Evolutionary conservation across 2,113 vertebrate species (phyloP).

Genomic region (Rhinoptilus africanus): DNA sequence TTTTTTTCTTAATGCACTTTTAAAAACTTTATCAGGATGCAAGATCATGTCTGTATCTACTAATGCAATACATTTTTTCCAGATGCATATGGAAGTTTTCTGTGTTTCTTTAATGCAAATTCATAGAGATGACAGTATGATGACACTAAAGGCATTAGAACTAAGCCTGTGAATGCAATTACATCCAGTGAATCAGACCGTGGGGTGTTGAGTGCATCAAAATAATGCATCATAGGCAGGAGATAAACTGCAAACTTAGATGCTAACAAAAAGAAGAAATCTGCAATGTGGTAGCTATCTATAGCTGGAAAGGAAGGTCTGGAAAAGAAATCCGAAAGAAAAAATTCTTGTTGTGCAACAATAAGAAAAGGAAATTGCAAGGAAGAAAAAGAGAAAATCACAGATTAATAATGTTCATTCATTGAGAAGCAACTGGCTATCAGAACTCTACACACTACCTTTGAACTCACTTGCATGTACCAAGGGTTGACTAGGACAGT

Average conservation of each 20-base stretch:
- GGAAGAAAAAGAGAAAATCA: background rate
- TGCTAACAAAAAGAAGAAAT: background rate
- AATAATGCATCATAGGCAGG: background rate
- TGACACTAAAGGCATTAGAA: background rate
- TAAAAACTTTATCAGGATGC: background rate
- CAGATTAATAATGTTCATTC: background rate
- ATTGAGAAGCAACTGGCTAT: background rate
- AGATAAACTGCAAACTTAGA: background rate
- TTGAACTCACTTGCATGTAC: background rate
- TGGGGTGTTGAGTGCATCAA: background rate
- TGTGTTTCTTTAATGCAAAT: background rate
- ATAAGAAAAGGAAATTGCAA: background rate
- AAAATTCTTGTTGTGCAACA: background rate
- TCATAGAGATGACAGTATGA: background rate
- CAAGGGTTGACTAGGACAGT: background rate
- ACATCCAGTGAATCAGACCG: background rate
- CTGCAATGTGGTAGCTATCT: background rate
- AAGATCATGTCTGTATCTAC: background rate
- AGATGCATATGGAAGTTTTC: background rate
- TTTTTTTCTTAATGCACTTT: background rate
- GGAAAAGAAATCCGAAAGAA: background rate
- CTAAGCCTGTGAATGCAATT: background rate
- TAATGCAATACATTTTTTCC: background rate
- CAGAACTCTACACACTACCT: background rate
- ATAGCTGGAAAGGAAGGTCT: background rate